phyloP scores from a whole-genome alignment of 2,797 vertebrate genomes.

The Nannoperca australis region DNA sequence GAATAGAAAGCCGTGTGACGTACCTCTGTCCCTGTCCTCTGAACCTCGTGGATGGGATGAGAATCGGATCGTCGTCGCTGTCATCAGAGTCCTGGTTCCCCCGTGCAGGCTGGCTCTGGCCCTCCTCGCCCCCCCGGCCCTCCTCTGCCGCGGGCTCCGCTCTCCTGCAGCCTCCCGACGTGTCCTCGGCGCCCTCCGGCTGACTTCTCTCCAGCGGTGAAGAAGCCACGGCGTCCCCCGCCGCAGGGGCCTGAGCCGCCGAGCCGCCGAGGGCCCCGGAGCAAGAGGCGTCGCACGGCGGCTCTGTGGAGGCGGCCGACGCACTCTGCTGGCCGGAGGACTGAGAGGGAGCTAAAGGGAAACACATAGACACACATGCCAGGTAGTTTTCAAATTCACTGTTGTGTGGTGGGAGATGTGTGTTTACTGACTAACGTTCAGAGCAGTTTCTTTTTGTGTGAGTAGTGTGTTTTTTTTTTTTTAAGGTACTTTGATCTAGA shows the following conservation, averaged over 20 bases:
- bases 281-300: conserved; percentile 63
- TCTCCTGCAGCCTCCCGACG: conserved; percentile 76
- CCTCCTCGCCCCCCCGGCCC: conserved; percentile 54
- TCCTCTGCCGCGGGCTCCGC: conserved; percentile 77
- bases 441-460: neutral
- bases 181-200: conserved; percentile 64
- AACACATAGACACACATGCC: neutral
- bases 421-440: neutral
- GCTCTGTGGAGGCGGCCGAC: conserved; percentile 45
- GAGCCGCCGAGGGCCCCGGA: conserved; percentile 48
- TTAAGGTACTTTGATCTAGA: too few relatives aligned
- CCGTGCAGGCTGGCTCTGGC: conserved; percentile 80
- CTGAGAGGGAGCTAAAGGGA: conserved; percentile 54
- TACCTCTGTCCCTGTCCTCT: conserved; percentile 95
- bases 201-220: conserved; percentile 50
- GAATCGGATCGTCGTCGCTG: conserved; percentile 96
- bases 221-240: conserved; percentile 11
- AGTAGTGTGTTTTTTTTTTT: neutral
- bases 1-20: neutral
- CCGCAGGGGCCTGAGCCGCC: conserved; percentile 11
- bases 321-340: conserved; percentile 55
- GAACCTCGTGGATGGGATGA: conserved; percentile 93
- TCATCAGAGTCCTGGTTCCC: conserved; percentile 93
- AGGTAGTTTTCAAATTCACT: neutral
- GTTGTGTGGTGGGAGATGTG: neutral